Evolutionary conservation across 2,888 invertebrate genomes (phyloP).

Genomic region (Eledone cirrhosa): DNA sequence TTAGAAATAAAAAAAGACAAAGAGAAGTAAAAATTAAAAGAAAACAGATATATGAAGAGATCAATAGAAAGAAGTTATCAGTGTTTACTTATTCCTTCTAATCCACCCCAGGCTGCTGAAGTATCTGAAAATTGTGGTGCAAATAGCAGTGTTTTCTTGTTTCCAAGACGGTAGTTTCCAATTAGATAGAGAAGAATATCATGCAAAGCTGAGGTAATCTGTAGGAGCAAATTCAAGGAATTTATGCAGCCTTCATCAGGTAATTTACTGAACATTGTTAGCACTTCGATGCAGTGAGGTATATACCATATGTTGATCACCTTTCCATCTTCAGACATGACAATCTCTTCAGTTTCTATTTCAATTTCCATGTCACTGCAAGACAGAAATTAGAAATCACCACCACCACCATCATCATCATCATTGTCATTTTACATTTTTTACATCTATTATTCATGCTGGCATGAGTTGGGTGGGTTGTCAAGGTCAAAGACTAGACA

Average conservation of each 20-base stretch:
- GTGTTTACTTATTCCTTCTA: conserved; percentile 62
- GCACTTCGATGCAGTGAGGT: conserved; percentile 63
- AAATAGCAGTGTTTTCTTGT: conserved; percentile 51
- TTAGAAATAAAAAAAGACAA: too few relatives aligned
- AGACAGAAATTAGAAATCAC: too few relatives aligned
- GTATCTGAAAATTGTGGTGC: conserved; percentile 38
- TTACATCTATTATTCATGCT: too few relatives aligned
- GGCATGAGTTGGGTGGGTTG: too few relatives aligned
- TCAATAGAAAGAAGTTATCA: too few relatives aligned
- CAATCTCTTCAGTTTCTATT: conserved; percentile 27
- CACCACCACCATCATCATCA: too few relatives aligned
- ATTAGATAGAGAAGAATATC: conserved; percentile 65
- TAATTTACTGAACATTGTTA: conserved; percentile 61
- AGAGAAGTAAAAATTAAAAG: too few relatives aligned
- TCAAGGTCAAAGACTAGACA: too few relatives aligned
- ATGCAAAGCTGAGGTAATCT: conserved; percentile 61
- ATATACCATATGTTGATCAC: conserved; percentile 66
- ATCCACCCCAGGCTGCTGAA: conserved; percentile 65
- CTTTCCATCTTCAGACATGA: conserved; percentile 60
- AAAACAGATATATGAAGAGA: too few relatives aligned
- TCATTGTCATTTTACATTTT: too few relatives aligned
- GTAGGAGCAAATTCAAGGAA: conserved; percentile 53
- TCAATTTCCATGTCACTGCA: too few relatives aligned
- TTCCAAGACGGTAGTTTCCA: conserved; percentile 62
- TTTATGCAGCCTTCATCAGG: conserved; percentile 52